A percentile compares a stretch with the other conserved stretches of the same genome.
These are phyloP conservation scores for Ptilodon capucinus DNA, from an alignment of 2,888 invertebrate genomes.

Conservation along the genomic window DNA sequence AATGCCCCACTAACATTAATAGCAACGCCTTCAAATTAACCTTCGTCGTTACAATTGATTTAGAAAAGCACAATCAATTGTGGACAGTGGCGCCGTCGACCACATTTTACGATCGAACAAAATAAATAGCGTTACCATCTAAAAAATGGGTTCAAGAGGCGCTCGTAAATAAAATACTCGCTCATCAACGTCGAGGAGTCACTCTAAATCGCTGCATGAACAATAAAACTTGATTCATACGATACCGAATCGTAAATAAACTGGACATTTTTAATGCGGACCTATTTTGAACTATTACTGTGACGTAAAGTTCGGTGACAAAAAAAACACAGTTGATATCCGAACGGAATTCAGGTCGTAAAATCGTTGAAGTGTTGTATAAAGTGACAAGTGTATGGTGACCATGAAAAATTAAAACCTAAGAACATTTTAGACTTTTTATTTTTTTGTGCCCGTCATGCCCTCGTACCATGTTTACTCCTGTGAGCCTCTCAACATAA, in stretches of 20 bases:
- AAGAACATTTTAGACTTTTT: no score
- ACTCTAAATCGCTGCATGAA: conserved; percentile 54
- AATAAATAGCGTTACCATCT: conserved; percentile 51
- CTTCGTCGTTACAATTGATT: conserved; percentile 29
- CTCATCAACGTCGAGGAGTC: conserved; percentile 61
- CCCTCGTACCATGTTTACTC: no score
- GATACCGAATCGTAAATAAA: conserved; percentile 62
- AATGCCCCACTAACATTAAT: conserved; percentile 11
- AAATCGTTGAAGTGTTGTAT: conserved; percentile 47
- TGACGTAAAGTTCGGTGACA: conserved; percentile 49
- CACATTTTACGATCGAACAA: conserved; percentile 41
- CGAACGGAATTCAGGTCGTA: conserved; percentile 52
- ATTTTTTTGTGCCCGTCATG: no score
- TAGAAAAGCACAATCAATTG: conserved; percentile 28
- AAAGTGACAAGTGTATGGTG: conserved; percentile 44
- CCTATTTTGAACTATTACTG: conserved; percentile 76
- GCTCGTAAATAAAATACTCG: conserved; percentile 59
- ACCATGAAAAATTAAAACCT: conserved; percentile 26
- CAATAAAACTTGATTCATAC: conserved; percentile 71
- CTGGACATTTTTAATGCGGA: conserved; percentile 68
- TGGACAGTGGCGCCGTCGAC: conserved; percentile 45
- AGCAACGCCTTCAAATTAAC: conserved; percentile 23
- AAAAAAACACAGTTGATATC: conserved; percentile 52
- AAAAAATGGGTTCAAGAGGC: conserved; percentile 70
- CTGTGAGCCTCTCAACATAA: no score